Conservation (phyloP, 2,888 invertebrate species). For the Eupithecia inturbata region DNA sequence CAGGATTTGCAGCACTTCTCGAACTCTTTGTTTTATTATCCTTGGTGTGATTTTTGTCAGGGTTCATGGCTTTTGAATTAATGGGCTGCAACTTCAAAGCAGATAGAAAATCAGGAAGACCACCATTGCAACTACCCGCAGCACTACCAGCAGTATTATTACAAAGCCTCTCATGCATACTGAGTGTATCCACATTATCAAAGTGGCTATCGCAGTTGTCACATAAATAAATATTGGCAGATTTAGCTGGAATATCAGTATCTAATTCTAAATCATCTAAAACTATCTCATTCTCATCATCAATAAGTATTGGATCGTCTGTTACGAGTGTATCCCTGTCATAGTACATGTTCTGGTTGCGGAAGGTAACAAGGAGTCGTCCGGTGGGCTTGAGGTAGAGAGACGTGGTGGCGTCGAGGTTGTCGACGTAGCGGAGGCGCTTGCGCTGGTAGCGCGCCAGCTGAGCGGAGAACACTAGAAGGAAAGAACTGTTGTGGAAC, state of each 20-base stretch:
- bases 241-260: slow-evolving; percentile 76
- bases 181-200: slow-evolving; percentile 75
- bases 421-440: slow-evolving; percentile 87
- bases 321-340: slow-evolving; percentile 51
- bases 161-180: slow-evolving; percentile 78
- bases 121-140: slow-evolving; percentile 58
- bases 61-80: slow-evolving; percentile 48
- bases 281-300: slow-evolving; percentile 36
- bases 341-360: slow-evolving; percentile 89
- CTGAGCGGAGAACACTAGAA: slow-evolving; percentile 88
- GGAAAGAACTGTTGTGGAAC: slow-evolving; percentile 88
- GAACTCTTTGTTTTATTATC: slow-evolving; percentile 63
- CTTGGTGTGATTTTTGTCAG: slow-evolving; percentile 29
- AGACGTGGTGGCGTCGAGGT: slow-evolving; percentile 89
- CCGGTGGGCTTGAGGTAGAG: slow-evolving; percentile 86
- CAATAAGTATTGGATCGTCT: slow-evolving; percentile 31
- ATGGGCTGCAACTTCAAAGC: slow-evolving; percentile 68
- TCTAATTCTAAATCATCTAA: slow-evolving; percentile 25
- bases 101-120: slow-evolving; percentile 70
- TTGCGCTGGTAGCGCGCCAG: slow-evolving; percentile 86
- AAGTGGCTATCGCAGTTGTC: slow-evolving; percentile 91
- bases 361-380: slow-evolving; percentile 88
- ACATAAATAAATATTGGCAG: slow-evolving; percentile 89
- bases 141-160: slow-evolving; percentile 61
- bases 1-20: slow-evolving; percentile 67